Conservation (phyloP, 2,113 vertebrate genomes). For the Smithornis capensis region DNA sequence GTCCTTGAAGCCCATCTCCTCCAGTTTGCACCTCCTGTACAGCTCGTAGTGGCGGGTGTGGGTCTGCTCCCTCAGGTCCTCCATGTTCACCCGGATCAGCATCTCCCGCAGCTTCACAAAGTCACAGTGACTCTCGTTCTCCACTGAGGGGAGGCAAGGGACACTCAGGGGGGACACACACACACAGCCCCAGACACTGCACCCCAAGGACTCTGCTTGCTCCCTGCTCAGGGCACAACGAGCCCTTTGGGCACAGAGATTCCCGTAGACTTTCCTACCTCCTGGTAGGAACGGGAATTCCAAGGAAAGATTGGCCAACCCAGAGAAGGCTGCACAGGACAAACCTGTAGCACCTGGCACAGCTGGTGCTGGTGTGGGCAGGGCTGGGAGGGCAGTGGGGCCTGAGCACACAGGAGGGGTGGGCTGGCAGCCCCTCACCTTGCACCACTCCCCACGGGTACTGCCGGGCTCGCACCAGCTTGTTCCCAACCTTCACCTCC, state of each 20-base stretch:
- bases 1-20: conserved; percentile 99
- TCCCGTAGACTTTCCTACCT: accelerated
- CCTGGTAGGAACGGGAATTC: not conserved
- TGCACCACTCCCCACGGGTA: conserved; percentile 98
- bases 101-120: conserved; percentile 96
- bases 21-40: conserved; percentile 93
- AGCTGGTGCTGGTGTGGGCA: not conserved
- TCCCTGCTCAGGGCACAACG: not conserved
- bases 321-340: not conserved
- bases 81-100: conserved; percentile 98
- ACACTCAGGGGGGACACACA: too few species aligned
- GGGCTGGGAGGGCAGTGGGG: not conserved
- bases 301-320: accelerated
- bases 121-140: conserved; percentile 97
- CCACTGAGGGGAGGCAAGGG: conserved; percentile 73
- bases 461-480: conserved; percentile 93
- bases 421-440: conserved; percentile 76
- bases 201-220: not conserved
- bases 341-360: accelerated
- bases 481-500: conserved; percentile 97
- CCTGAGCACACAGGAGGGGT: too few species aligned
- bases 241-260: not conserved
- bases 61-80: conserved; percentile 97
- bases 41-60: conserved; percentile 96
- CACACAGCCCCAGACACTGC: accelerated